These are phyloP conservation scores for Lasioglossum oenotherae DNA, from an alignment of 2,888 invertebrate species.

Conservation along the genomic window DNA sequence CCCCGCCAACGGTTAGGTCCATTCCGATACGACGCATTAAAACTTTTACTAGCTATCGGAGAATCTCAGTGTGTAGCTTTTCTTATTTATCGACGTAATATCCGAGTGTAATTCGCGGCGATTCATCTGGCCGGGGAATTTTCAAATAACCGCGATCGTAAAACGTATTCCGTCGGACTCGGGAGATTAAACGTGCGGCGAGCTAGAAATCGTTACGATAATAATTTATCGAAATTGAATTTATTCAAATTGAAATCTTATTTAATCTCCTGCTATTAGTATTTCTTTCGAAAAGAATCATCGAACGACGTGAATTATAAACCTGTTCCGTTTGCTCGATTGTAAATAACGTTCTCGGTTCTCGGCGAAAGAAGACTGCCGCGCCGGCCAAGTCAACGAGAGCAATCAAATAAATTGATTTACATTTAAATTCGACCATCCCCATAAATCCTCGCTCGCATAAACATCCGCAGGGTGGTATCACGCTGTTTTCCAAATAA, in stretches of 20 bases:
- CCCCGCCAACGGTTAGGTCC: not conserved
- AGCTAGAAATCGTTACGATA: not conserved
- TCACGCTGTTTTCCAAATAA: constrained; percentile 45
- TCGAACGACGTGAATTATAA: too few species aligned
- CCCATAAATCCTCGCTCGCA: not conserved
- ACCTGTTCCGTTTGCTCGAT: not conserved
- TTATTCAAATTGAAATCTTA: not conserved
- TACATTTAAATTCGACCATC: not conserved
- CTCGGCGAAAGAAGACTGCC: not conserved
- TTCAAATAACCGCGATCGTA: not conserved
- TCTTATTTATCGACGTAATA: constrained; percentile 20
- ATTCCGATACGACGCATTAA: constrained; percentile 25
- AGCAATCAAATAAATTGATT: not conserved
- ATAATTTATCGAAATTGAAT: not conserved
- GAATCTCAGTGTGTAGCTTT: not conserved
- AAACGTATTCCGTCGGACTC: not conserved
- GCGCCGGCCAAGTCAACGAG: not conserved
- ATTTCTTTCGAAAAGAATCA: not conserved
- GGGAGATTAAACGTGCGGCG: not conserved
- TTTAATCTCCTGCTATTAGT: not conserved
- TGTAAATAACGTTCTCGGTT: not conserved
- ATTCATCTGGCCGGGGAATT: not conserved
- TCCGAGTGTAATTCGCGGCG: not conserved
- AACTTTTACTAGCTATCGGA: not conserved
- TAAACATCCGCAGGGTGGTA: not conserved